phyloP scores from a whole-genome alignment of 2,797 vertebrate genomes.

The Sebastes oblongus region DNA sequence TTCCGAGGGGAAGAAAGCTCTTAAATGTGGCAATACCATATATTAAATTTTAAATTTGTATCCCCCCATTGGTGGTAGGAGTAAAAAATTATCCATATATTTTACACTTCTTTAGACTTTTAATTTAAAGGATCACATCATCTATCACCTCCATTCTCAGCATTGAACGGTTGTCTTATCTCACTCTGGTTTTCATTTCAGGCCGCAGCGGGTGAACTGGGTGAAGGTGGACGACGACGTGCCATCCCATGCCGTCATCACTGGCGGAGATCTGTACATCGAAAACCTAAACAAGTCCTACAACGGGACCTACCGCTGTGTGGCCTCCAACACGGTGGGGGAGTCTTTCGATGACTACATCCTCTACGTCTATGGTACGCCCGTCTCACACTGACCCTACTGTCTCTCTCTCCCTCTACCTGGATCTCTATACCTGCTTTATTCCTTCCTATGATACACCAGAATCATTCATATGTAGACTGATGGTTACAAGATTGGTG shows the following conservation, averaged over 20 bases:
- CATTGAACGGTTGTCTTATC: background rate
- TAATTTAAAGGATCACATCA: background rate
- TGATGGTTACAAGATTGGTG: background rate
- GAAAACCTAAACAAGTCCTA: conserved; percentile 99
- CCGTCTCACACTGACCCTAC: background rate
- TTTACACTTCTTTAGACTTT: background rate
- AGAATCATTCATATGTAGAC: conserved; percentile 4
- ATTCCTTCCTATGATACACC: background rate
- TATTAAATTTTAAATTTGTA: accelerated
- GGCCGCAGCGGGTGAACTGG: conserved; percentile 93
- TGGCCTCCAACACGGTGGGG: conserved; percentile 93
- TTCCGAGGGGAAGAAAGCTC: background rate
- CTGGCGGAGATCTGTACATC: conserved; percentile 92
- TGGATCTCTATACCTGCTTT: background rate
- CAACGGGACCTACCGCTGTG: conserved; percentile 97
- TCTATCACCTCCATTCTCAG: background rate
- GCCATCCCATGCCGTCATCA: conserved; percentile 92
- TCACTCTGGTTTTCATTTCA: conserved; percentile 60
- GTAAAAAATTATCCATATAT: background rate
- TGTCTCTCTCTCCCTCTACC: background rate
- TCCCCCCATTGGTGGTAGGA: background rate
- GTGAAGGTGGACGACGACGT: conserved; percentile 96
- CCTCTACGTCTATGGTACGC: conserved; percentile 96
- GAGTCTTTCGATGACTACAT: conserved; percentile 94
- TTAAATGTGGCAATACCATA: no score